Evolutionary conservation across 1,140 invertebrate species (phyloP).

Genomic region (Antheraea pernyi): DNA sequence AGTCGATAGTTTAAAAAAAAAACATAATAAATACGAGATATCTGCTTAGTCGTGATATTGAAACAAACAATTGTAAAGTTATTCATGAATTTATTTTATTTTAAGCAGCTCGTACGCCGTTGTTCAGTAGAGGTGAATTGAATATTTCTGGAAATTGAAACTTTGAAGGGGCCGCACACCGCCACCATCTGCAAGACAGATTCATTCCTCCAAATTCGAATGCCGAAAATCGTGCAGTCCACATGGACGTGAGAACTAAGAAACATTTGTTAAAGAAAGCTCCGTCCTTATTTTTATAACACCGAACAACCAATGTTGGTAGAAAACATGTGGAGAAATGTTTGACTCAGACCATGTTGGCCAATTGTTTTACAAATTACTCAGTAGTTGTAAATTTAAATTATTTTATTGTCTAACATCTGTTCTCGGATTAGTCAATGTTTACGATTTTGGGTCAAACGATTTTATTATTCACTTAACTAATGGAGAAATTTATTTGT

Average conservation of each 20-base stretch:
- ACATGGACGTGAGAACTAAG: constrained; percentile 64
- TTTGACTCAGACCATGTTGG: constrained; percentile 21
- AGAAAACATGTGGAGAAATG: constrained; percentile 35
- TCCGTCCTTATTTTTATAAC: constrained; percentile 48
- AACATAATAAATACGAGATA: too few relatives aligned
- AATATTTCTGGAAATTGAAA: constrained; percentile 52
- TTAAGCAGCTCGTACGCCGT: background rate
- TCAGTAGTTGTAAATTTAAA: constrained; percentile 33
- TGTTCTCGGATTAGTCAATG: constrained; percentile 16
- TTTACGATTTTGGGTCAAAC: background rate
- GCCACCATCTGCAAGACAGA: constrained; percentile 66
- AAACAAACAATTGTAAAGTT: too few relatives aligned
- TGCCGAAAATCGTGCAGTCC: constrained; percentile 67
- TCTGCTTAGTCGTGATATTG: too few relatives aligned
- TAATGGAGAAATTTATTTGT: background rate
- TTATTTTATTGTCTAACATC: constrained; percentile 30
- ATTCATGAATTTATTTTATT: background rate
- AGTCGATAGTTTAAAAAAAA: too few relatives aligned
- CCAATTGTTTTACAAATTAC: constrained; percentile 43
- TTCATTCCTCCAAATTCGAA: constrained; percentile 43
- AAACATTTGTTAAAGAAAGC: constrained; percentile 54
- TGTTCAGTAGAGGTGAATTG: background rate
- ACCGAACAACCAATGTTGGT: constrained; percentile 14
- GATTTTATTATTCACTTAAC: background rate
- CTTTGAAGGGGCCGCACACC: constrained; percentile 46